Evolutionary conservation across 1,140 invertebrate species (phyloP), one percentile per base, ranked within the genome.

Genomic region (Teleopsis dalmanni): DNA sequence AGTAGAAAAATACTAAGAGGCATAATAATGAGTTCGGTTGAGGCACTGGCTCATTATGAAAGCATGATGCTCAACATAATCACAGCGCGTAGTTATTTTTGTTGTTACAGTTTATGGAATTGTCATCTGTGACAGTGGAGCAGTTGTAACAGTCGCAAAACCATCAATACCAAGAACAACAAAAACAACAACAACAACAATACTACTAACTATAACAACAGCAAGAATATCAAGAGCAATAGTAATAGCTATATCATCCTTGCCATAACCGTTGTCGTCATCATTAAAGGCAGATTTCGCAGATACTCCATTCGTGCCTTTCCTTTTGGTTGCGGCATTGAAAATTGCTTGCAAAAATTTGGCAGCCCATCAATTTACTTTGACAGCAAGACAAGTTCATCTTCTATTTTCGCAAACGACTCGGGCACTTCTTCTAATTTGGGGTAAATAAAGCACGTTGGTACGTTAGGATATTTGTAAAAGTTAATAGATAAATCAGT

Each of bases 11-110:
- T 42, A 42, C 23, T 26, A 26, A 42, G 29, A 42, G 19, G n/a
- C 40, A 42, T 42, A 42, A 42, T 27, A 42, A 42, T 42, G 40
- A 42, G 40, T 42, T 42, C 40, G 40, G 29, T 42, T n/a, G n/a
- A n/a, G n/a, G n/a, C n/a, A 42, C 29, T 42, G 40, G 25, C 40
- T 42, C 25, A 42, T 42, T 42, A 26, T 10, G 40, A 22, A 42
- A 42, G 29, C 29, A 26, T n/a, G 29, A 22, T 26, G n/a, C 40
- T 11, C 9, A 42, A 16, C 40, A 27, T 42, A 42, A 42, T 42
- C 23, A 42, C 23, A 26, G n/a, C n/a, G n/a, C n/a, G n/a, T n/a
- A n/a, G n/a, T n/a, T n/a, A n/a, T n/a, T n/a, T n/a, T n/a, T n/a
- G n/a, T n/a, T n/a, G n/a, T n/a, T n/a, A n/a, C n/a, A n/a, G n/a